These are phyloP conservation scores for Adelosebastes latens DNA, from an alignment of 2,797 vertebrate genomes.

Conservation along the genomic window DNA sequence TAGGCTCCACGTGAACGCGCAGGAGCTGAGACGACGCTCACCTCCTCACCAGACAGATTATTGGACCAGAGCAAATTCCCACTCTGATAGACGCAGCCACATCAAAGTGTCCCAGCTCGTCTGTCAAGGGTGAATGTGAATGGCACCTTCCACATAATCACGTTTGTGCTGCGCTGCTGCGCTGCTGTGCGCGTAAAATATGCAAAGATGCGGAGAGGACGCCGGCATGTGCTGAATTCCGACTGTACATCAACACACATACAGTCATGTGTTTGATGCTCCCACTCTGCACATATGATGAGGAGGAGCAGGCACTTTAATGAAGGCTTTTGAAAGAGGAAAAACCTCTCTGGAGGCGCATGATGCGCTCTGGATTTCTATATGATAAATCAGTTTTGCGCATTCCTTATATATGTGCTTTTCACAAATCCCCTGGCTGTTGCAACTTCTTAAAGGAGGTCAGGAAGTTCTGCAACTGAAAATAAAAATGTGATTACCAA, in stretches of 20 bases:
- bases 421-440: background rate
- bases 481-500: background rate
- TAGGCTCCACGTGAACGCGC: constrained; percentile 75
- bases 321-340: background rate
- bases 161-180: constrained; percentile 4
- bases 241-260: background rate
- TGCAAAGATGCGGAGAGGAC: background rate
- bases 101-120: constrained; percentile 51
- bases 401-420: background rate
- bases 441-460: background rate
- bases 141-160: constrained; percentile 21
- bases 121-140: constrained; percentile 21
- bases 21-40: constrained; percentile 24
- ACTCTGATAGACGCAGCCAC: constrained; percentile 17
- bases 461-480: background rate
- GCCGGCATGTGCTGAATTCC: background rate
- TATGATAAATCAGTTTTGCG: background rate
- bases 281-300: background rate
- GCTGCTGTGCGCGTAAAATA: constrained; percentile 30
- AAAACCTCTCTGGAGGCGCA: background rate
- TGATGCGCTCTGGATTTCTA: background rate
- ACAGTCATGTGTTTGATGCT: background rate
- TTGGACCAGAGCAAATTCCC: constrained; percentile 39
- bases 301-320: background rate
- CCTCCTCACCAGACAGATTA: constrained; percentile 28